Base-by-base conservation (phyloP, 2,888 invertebrate genomes). In the Julus scanicus region DNA sequence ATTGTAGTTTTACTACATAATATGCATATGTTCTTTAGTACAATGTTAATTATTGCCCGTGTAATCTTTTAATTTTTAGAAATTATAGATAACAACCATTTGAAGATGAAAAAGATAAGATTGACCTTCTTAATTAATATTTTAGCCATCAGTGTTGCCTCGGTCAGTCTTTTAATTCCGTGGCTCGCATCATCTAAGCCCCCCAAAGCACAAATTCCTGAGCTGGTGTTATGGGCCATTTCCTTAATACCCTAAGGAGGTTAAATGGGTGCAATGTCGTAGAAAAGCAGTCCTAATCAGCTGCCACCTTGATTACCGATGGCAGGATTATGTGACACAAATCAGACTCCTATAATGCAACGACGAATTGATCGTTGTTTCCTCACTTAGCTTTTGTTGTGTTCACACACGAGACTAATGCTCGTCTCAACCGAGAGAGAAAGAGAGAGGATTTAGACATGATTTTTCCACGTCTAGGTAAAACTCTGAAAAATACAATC, bases 161-260 rank as follows among this genome's bases (percentile, higher is more conserved):
- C 71, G 20, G 17, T 57, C 20, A 29, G 20, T 71, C 71, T 71
- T 20, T 71, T 71, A 29, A 71, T 29, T 71, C 29, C 71, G 5
- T 11, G 20, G 71, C 71, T 71, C 9, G 71, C n/a, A 71, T 1
- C 71, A 9, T 8, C 71, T 29, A 71, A 71, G 71, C n/a, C n/a
- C n/a, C 71, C 71, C 20, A 20, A 20, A 20, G 71, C 71, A 20
- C 5, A 71, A 20, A 71, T 71, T 71, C 71, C 20, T 71, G 71
- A 20, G 20, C 71, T 3, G 71, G 20, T 20, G 20, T 71, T 71
- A 71, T 71, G 71, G 71, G 71, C 71, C 71, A 20, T 71, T 71
- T 71, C 71, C 71, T 71, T 71, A 71, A 71, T 71, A 71, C 71
- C 71, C 71, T 71, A 71, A 71, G 71, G 71, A 71, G 71, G 71